Evolutionary conservation across 2,113 vertebrate species (phyloP).

Genomic region (Aramus guarauna): DNA sequence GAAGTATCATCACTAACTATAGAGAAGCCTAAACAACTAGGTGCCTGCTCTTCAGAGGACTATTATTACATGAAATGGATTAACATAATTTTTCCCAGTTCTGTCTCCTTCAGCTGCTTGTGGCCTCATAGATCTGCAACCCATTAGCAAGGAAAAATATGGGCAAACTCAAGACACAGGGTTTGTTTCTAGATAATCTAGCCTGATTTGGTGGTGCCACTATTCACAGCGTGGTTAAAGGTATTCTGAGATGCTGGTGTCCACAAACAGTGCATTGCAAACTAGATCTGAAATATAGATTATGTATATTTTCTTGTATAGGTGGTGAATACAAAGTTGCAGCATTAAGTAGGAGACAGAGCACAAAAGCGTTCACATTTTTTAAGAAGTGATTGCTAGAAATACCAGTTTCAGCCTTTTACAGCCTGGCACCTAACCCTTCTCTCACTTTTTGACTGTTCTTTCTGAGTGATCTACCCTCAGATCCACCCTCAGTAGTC

Average conservation of each 20-base stretch:
- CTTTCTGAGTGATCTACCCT: not conserved
- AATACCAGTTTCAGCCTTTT: not conserved
- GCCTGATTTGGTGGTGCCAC: not conserved
- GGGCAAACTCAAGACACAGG: not conserved
- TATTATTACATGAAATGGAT: not conserved
- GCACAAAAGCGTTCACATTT: fast-evolving
- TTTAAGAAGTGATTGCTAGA: not conserved
- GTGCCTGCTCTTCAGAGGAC: not conserved
- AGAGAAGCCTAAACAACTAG: not conserved
- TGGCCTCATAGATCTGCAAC: not conserved
- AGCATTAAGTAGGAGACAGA: not conserved
- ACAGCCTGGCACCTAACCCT: not conserved
- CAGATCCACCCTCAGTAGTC: not conserved
- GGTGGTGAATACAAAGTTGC: not conserved
- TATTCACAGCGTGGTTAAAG: not conserved
- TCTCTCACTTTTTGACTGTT: not conserved
- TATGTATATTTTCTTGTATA: not conserved
- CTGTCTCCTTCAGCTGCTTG: not conserved
- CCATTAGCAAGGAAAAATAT: not conserved
- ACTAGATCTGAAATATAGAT: not conserved
- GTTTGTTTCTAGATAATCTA: not conserved
- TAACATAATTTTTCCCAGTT: not conserved
- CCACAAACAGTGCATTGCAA: not conserved
- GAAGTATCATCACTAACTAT: not conserved
- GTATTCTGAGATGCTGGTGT: not conserved